These are phyloP conservation scores for Elmis aenea DNA, from an alignment of 2,888 invertebrate genomes.

Conservation along the genomic window DNA sequence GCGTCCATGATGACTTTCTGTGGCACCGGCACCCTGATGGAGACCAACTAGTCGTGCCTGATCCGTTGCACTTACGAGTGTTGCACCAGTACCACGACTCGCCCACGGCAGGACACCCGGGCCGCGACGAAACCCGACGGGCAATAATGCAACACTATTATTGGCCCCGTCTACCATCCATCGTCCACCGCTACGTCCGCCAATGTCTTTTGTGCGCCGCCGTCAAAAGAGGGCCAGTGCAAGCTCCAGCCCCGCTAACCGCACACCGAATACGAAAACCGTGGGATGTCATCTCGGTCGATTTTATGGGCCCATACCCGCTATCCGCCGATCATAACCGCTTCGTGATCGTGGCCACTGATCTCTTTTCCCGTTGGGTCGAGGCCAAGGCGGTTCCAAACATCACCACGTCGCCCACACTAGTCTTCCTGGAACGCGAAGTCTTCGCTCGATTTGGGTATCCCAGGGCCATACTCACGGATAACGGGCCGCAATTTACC, in stretches of 20 bases:
- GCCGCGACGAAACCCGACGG: no score
- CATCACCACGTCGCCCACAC: background rate
- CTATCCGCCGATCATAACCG: background rate
- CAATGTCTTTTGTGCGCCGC: no score
- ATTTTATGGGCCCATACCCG: conserved; percentile 1
- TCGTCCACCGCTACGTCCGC: background rate
- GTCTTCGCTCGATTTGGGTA: conserved; percentile 1
- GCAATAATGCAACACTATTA: background rate
- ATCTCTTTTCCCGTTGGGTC: background rate
- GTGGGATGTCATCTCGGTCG: background rate
- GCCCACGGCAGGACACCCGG: no score
- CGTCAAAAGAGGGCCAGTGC: no score
- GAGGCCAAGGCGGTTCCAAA: no score
- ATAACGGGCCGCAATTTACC: conserved; percentile 13
- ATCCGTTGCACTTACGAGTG: no score
- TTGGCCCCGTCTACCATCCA: background rate
- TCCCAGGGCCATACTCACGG: conserved; percentile 6
- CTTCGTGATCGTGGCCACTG: background rate
- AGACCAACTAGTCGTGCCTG: no score
- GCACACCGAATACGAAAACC: background rate
- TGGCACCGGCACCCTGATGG: no score
- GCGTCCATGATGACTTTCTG: no score
- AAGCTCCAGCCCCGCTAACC: no score
- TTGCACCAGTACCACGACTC: no score
- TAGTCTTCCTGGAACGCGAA: background rate